phyloP scores from a whole-genome alignment of 2,888 invertebrate genomes.

The Dryadula phaetusa region DNA sequence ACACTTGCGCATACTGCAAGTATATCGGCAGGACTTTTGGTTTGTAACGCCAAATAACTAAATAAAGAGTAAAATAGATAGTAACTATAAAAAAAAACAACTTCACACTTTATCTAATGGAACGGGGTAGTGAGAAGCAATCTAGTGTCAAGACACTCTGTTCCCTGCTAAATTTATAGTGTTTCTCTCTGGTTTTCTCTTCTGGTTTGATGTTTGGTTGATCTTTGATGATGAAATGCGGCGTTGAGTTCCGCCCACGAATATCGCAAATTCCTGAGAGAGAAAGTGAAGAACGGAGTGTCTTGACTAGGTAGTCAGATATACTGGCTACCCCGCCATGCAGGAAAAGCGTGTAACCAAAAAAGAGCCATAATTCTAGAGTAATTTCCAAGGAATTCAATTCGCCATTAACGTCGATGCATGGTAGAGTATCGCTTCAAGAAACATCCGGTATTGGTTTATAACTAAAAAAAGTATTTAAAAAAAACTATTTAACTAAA shows the following conservation, averaged over 20 bases:
- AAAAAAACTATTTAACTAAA: conserved; percentile 9
- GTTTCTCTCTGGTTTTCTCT: too few species aligned
- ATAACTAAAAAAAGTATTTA: conserved; percentile 30
- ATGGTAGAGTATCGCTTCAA: conserved; percentile 32
- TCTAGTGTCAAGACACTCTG: too few species aligned
- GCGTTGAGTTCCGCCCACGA: too few species aligned
- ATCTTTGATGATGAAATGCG: too few species aligned
- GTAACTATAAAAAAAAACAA: too few species aligned
- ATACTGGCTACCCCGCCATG: not conserved
- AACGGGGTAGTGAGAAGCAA: too few species aligned
- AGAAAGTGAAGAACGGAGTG: not conserved
- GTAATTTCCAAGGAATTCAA: conserved; percentile 61
- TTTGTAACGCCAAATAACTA: conserved; percentile 11
- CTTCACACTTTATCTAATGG: too few species aligned
- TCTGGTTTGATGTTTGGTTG: too few species aligned
- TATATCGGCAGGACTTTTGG: conserved; percentile 10
- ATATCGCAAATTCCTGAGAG: too few species aligned
- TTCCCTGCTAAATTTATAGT: too few species aligned
- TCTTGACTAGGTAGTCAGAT: not conserved
- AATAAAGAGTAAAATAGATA: not conserved
- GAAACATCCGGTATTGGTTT: conserved; percentile 40
- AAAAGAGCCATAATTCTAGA: conserved; percentile 51
- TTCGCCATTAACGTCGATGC: conserved; percentile 46
- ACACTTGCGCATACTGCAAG: conserved; percentile 53
- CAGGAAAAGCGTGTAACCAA: conserved; percentile 43